Evolutionary conservation across 1,140 invertebrate species (phyloP), one percentile per base, ranked within the genome.

Genomic region (Trachymyrmex septentrionalis): DNA sequence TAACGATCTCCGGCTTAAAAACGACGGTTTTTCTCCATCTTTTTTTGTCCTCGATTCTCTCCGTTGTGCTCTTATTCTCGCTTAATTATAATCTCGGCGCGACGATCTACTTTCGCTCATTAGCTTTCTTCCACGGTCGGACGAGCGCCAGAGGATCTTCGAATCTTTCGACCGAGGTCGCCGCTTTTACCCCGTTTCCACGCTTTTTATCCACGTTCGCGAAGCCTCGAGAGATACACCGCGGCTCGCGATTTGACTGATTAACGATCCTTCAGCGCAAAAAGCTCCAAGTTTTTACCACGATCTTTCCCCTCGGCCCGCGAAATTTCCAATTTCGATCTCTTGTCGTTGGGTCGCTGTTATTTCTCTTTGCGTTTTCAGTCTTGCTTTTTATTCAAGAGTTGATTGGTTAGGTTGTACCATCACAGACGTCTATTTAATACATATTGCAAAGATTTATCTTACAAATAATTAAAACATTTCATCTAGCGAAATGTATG

Each of bases 1-100:
- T 92, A 92, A 92, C 91, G 91, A 91, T 92, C 91, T 59, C 69
- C 57, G 80, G 59, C 86, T 90, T 88, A 91, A 92, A 92, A 91
- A 92, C 86, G 88, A 86, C 67, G 87, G 82, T 87, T 80, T 63
- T 57, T 66, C 81, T 19, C 34, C 61, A 59, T 38, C 81, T 21
- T 86, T 85, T 85, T 81, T 78, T 71, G 69, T 66, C 30, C 76
- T 30, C 81, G 77, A 81, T 85, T 61, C 76, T 5, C 73, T 16
- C 61, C 55, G 63, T 72, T 90, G 64, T 77, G 76, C 76, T 59
- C 85, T 86, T 72, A 72, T 73, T 84, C 69, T 61, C 72, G 50
- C 73, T 88, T 82, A 84, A 84, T 81, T 87, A 86, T 80, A 69
- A 86, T 81, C 85, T 81, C 85, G 27, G 85, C 75, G n/a, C 61